These are phyloP conservation scores for Clepsis dumicolana DNA, from an alignment of 2,888 invertebrate species.

Conservation along the genomic window DNA sequence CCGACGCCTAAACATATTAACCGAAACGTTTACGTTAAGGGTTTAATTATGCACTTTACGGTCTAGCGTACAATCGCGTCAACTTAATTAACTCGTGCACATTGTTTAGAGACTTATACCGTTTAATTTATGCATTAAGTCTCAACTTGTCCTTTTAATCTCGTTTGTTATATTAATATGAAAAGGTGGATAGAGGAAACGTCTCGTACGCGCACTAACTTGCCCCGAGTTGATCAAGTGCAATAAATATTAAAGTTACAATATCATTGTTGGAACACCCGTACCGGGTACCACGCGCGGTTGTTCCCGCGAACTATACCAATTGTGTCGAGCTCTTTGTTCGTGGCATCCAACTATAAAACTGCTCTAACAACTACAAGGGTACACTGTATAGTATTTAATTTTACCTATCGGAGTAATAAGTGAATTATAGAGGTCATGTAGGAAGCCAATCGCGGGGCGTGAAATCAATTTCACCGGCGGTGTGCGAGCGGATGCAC, in stretches of 20 bases:
- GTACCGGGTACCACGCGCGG: slow-evolving; percentile 66
- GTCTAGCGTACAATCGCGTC: slow-evolving; percentile 77
- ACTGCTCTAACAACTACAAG: slow-evolving; percentile 31
- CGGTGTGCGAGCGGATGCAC: slow-evolving; percentile 63
- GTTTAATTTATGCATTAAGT: slow-evolving; percentile 73
- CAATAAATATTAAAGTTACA: slow-evolving; percentile 84
- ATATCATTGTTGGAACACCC: slow-evolving; percentile 80
- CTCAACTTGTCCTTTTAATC: slow-evolving; percentile 67
- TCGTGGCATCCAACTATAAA: slow-evolving; percentile 60
- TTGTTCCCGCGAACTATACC: slow-evolving; percentile 78
- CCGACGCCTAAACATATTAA: slow-evolving; percentile 82
- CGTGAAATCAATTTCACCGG: slow-evolving; percentile 66
- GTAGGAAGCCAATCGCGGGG: slow-evolving; percentile 39
- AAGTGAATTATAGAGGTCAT: slow-evolving; percentile 35
- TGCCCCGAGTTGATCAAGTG: slow-evolving; percentile 77
- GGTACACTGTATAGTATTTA: slow-evolving; percentile 29
- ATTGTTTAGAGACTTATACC: slow-evolving; percentile 74
- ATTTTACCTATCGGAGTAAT: slow-evolving; percentile 35
- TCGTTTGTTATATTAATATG: slow-evolving; percentile 56
- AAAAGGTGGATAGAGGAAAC: slow-evolving; percentile 50
- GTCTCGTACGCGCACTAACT: slow-evolving; percentile 59
- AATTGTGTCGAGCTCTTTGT: slow-evolving; percentile 79
- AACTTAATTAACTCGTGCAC: slow-evolving; percentile 81
- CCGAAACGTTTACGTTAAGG: slow-evolving; percentile 81
- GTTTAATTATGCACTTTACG: slow-evolving; percentile 82